These are phyloP conservation scores for Drosophila bunnanda DNA, from an alignment of 2,888 invertebrate species.

Conservation along the genomic window DNA sequence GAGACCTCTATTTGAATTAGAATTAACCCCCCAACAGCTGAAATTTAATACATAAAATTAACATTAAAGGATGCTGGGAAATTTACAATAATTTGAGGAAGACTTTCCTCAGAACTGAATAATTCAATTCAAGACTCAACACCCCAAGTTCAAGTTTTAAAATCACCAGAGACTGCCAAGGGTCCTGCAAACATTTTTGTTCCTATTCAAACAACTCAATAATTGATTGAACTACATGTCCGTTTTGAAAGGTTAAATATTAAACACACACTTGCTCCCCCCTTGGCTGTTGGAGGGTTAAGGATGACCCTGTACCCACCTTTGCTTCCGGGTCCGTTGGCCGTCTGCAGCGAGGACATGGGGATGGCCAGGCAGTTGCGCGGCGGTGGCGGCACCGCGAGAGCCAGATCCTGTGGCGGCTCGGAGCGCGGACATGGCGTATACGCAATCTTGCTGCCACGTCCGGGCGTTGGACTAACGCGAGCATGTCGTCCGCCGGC, in stretches of 20 bases:
- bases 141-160: background rate
- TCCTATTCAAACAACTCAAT: conserved; percentile 1
- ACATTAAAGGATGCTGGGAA: too few species aligned
- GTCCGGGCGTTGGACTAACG: conserved; percentile 84
- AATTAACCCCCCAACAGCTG: conserved; percentile 8
- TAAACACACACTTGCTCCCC: background rate
- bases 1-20: background rate
- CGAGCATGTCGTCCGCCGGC: conserved; percentile 83
- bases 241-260: background rate
- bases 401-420: conserved; percentile 82
- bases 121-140: background rate
- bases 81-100: too few species aligned
- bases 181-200: background rate
- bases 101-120: background rate
- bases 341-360: conserved; percentile 83
- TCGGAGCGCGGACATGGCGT: conserved; percentile 84
- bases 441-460: conserved; percentile 84
- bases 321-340: conserved; percentile 73
- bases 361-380: conserved; percentile 84
- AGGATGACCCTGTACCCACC: conserved; percentile 62
- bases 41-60: background rate
- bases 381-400: conserved; percentile 57
- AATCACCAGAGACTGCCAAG: background rate
- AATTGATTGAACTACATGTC: background rate
- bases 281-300: conserved; percentile 18